Conservation (phyloP, 2,888 invertebrate species). For the Phrixothrix hirtus region DNA sequence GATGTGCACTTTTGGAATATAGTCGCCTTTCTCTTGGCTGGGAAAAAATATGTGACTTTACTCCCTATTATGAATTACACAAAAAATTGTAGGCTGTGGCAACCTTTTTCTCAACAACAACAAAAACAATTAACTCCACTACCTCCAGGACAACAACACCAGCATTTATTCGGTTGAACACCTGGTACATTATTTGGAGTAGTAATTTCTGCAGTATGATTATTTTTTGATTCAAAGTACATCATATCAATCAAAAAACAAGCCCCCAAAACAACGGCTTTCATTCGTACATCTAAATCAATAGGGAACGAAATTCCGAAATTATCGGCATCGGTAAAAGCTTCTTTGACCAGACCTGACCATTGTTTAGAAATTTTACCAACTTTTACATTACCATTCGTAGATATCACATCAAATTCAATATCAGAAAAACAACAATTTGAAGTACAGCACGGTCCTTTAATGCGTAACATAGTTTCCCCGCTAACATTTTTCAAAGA, state of each 20-base stretch:
- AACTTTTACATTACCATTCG: constrained; percentile 70
- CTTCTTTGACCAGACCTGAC: constrained; percentile 75
- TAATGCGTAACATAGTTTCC: constrained; percentile 74
- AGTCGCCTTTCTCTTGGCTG: too few relatives aligned
- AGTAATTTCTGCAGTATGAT: too few relatives aligned
- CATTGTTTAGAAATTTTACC: constrained; percentile 84
- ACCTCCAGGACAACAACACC: too few relatives aligned
- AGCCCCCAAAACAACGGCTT: constrained; percentile 72
- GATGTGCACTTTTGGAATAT: too few relatives aligned
- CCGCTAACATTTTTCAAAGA: constrained; percentile 74
- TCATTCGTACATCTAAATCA: constrained; percentile 79
- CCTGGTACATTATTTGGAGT: too few relatives aligned
- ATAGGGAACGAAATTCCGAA: constrained; percentile 80
- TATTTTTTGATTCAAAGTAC: constrained; percentile 18
- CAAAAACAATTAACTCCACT: too few relatives aligned
- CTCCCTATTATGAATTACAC: too few relatives aligned
- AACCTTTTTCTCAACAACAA: too few relatives aligned
- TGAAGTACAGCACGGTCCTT: constrained; percentile 80
- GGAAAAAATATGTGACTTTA: too few relatives aligned
- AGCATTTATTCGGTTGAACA: too few relatives aligned
- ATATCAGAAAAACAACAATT: constrained; percentile 79
- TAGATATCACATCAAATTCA: constrained; percentile 73
- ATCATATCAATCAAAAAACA: constrained; percentile 67
- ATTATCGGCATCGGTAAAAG: constrained; percentile 78
- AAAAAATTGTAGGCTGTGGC: too few relatives aligned